Evolutionary conservation across 1,140 invertebrate genomes (phyloP), one percentile per base, ranked within the genome.

Genomic region (Drosophila arawakana): DNA sequence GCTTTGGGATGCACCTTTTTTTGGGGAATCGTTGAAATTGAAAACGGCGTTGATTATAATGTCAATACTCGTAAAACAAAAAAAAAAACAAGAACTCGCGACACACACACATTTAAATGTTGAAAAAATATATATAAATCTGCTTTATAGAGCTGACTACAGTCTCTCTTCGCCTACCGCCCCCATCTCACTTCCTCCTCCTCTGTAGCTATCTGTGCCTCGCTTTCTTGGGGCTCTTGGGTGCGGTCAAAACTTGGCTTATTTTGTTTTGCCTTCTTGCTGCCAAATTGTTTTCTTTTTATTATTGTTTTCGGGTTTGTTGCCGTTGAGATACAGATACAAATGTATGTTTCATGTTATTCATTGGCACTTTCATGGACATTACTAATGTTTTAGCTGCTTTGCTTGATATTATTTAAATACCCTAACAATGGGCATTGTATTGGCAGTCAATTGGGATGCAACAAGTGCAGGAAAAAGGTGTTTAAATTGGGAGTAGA

Each of bases 11-110:
- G 69, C 80, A 76, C 75, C 73, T 78, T 76, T 74, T 74, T 74
- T 82, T 62, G 41, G 81, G 60, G 68, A 73, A 82, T 81, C 63
- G 73, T 57, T 88, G 83, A 88, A 88, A 88, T 89, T 89, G 83
- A 88, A 88, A 88, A 88, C 83, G 80, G 84, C 83, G 83, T 88
- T 88, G 84, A 88, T 88, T 88, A 88, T 88, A 83, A 88, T 88
- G 83, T 88, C 83, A 88, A 88, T 88, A 88, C 76, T 83, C 80
- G 80, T 88, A 88, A 83, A 86, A 83, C 25, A 30, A 21, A 21
- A 30, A 30, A 30, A 30, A 30, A 30, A 4, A 30, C 25, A 59
- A 78, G 73, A 67, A 52, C 66, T 63, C 60, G 76, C 60, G 76
- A 79, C 71, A 62, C 55, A 66, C 65, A 74, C 49, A 73, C 8